These are phyloP conservation scores for Bovichtus variegatus DNA, from an alignment of 2,797 vertebrate species.

Conservation along the genomic window DNA sequence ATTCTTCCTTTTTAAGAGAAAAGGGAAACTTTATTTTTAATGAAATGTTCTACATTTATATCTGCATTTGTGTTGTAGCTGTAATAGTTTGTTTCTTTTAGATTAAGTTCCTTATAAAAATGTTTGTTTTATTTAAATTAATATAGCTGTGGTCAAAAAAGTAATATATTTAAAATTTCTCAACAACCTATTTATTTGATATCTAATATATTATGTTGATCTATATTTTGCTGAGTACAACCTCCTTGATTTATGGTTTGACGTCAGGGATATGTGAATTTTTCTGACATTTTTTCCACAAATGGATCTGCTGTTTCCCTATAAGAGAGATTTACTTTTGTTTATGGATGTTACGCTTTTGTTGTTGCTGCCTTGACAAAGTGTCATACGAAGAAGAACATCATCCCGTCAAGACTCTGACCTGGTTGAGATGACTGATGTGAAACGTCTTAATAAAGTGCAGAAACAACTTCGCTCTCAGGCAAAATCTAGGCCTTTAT, in stretches of 20 bases:
- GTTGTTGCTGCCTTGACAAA: constrained; percentile 41
- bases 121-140: constrained; percentile 29
- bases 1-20: background rate
- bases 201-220: constrained; percentile 68
- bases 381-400: constrained; percentile 46
- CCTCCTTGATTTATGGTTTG: constrained; percentile 52
- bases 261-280: constrained; percentile 28
- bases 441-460: constrained; percentile 25
- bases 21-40: background rate
- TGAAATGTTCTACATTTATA: constrained; percentile 3
- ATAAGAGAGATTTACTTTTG: constrained; percentile 29
- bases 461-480: background rate
- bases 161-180: constrained; percentile 59
- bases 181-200: constrained; percentile 68
- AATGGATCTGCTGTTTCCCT: constrained; percentile 27
- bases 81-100: constrained; percentile 23
- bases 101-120: constrained; percentile 11
- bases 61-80: background rate
- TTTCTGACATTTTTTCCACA: constrained; percentile 37
- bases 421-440: constrained; percentile 65
- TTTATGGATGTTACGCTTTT: constrained; percentile 41
- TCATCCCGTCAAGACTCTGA: constrained; percentile 38
- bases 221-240: constrained; percentile 36
- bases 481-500: background rate
- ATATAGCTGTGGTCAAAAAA: background rate